phyloP scores from a whole-genome alignment of 2,888 invertebrate genomes.

The Rhaphigaster nebulosa region DNA sequence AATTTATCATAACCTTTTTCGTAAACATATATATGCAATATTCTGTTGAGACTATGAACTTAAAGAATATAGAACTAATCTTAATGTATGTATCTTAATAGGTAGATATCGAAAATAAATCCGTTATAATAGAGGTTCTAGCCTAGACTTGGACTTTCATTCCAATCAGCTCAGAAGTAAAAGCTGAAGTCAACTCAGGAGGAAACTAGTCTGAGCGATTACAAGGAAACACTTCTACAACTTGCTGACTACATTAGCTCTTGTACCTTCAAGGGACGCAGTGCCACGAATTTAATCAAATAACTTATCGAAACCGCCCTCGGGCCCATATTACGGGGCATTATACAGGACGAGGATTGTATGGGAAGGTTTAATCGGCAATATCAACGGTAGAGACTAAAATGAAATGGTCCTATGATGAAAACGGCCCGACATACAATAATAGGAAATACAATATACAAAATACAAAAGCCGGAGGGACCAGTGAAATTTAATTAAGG shows the following conservation, averaged over 20 bases:
- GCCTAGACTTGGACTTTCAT: no score
- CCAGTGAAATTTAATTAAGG: constrained; percentile 48
- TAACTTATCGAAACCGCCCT: not conserved
- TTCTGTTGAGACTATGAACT: no score
- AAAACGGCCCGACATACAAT: constrained; percentile 35
- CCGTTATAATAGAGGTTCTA: no score
- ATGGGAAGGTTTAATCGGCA: constrained; percentile 26
- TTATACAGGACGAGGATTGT: constrained; percentile 8
- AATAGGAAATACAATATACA: constrained; percentile 48
- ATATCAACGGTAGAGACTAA: constrained; percentile 24
- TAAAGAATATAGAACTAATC: no score
- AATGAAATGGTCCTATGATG: constrained; percentile 47
- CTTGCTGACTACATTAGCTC: not conserved
- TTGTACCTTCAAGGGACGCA: not conserved
- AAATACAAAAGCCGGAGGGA: constrained; percentile 46
- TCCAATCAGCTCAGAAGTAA: no score
- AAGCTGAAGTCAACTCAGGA: no score
- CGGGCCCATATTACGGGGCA: not conserved
- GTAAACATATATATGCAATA: no score
- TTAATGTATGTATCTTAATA: no score
- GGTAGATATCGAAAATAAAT: no score
- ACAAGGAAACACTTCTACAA: not conserved
- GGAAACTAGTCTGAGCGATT: not conserved
- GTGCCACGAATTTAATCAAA: constrained; percentile 23
- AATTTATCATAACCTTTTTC: no score